Evolutionary conservation across 2,888 invertebrate genomes (phyloP).

Genomic region (Frankliniella fusca): DNA sequence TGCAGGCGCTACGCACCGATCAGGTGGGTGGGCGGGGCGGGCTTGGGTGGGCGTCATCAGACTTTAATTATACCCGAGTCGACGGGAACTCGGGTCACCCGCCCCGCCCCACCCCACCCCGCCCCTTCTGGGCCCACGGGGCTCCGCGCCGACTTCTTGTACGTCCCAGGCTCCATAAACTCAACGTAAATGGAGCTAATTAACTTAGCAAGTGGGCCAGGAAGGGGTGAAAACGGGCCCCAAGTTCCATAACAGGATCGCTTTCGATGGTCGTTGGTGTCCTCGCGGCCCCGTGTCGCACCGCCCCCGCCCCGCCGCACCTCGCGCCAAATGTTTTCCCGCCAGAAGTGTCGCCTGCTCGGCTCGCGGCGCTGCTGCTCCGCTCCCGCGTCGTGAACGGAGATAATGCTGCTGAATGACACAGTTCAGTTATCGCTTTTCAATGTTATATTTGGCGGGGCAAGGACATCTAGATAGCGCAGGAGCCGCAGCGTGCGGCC

Average conservation of each 20-base stretch:
- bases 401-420: neutral
- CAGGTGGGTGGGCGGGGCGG: neutral
- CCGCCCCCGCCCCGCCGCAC: neutral
- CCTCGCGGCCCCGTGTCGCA: neutral
- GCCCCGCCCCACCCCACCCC: neutral
- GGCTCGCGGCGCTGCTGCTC: neutral
- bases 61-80: neutral
- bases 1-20: too few species aligned
- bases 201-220: constrained; percentile 16
- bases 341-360: neutral
- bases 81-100: neutral
- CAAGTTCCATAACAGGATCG: constrained; percentile 22
- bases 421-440: constrained; percentile 1
- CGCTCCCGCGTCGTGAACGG: neutral
- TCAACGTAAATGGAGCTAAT: constrained; percentile 20
- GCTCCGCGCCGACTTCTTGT: neutral
- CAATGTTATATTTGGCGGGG: neutral
- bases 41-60: neutral
- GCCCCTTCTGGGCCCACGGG: neutral
- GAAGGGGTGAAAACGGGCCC: neutral
- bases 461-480: too few species aligned
- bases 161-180: neutral
- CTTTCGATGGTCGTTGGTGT: neutral
- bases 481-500: too few species aligned
- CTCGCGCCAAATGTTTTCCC: neutral